Conservation (phyloP, 2,113 vertebrate genomes). For the Aramus guarauna region DNA sequence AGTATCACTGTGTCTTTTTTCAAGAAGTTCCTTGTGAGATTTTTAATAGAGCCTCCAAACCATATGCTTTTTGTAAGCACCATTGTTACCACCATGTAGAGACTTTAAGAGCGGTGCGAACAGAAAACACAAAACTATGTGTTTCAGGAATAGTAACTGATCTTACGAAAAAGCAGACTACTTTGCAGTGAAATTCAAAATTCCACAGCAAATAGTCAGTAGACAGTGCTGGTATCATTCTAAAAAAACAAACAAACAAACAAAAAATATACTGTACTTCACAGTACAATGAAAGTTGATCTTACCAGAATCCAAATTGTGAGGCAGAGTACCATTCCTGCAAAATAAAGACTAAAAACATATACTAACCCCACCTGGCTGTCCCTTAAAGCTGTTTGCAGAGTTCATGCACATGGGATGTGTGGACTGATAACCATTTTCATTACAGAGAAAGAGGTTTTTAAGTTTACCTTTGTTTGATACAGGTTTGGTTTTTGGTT, state of each 20-base stretch:
- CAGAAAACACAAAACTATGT: neutral
- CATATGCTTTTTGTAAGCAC: neutral
- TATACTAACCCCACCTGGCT: neutral
- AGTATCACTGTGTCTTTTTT: neutral
- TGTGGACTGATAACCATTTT: neutral
- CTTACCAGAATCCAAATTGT: neutral
- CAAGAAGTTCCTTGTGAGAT: neutral
- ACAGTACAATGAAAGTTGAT: neutral
- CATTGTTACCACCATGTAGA: neutral
- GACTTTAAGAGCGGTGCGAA: neutral
- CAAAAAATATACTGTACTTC: neutral
- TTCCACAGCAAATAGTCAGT: neutral
- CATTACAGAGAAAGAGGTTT: neutral
- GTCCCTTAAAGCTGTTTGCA: neutral
- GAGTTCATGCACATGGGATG: neutral
- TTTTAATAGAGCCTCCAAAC: neutral
- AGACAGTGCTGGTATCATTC: neutral
- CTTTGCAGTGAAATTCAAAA: neutral
- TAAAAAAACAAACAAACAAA: neutral
- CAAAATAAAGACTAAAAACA: neutral
- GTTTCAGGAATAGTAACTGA: neutral
- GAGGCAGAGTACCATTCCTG: neutral
- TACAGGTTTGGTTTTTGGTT: neutral
- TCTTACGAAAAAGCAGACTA: neutral
- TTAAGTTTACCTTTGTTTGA: neutral